Evolutionary conservation across 2,888 invertebrate species (phyloP), one percentile per base, ranked within the genome.

Genomic region (Mantis religiosa): DNA sequence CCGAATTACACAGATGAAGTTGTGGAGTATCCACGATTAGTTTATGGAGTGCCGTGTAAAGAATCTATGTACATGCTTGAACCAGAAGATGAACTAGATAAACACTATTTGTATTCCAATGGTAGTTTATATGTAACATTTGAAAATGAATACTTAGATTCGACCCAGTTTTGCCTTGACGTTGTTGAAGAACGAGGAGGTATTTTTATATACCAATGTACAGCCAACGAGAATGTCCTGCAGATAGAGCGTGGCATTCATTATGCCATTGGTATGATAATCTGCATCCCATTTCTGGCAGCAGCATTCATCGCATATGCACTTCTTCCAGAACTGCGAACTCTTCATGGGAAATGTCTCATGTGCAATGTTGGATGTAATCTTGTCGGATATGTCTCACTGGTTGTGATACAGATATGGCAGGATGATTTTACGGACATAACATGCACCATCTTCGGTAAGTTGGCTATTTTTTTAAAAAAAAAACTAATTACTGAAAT

Each of bases 281-380:
- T 91, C 12, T 91, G 91, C 14, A 88, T 90, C 12, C 88, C 90
- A 28, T 91, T 90, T 71, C 89, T 91, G 12, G 9, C 90, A 71
- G 89, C 89, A 34, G 91, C 91, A 2, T 90, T 91, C 84, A 27
- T 91, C 25, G 89, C 90, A 27, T 91, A 91, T 87, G 90, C 90
- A 8, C 20, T 90, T 0, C 86, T 91, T 25, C 90, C 90, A 3
- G 90, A 91, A 71, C 89, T 91, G 27, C 88, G 89, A 34, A 91
- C 90, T 54, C 89, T 91, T 41, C 91, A 91, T 30, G 91, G 91
- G 9, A 88, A 90, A 88, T 86, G 88, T 28, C 88, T 91, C 85
- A 90, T 91, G 90, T 90, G 90, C 84, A 90, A 91, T 88, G 90
- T 91, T 25, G 89, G 54, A 3, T 71, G 54, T 71, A 71, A 71